phyloP scores from a whole-genome alignment of 1,140 invertebrate genomes.

The Lasioglossum baleicum region DNA sequence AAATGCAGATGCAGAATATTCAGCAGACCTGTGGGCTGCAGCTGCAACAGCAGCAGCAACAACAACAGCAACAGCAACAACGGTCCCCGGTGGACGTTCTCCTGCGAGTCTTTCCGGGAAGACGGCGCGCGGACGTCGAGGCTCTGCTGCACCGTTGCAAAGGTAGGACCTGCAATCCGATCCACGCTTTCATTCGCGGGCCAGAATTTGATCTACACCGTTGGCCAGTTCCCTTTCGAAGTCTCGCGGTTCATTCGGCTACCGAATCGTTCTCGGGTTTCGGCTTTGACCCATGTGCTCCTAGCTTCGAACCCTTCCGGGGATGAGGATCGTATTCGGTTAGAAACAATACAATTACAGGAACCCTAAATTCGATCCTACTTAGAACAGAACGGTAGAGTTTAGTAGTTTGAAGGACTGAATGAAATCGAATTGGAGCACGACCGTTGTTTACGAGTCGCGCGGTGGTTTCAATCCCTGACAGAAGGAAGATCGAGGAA shows the following conservation, averaged over 20 bases:
- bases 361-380: no score
- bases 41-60: constrained; percentile 72
- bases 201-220: constrained; percentile 12
- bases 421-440: no score
- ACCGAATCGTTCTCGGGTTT: constrained; percentile 27
- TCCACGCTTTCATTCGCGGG: constrained; percentile 20
- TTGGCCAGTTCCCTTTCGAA: neutral
- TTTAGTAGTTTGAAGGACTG: neutral
- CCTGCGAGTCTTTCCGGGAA: constrained; percentile 90
- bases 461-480: no score
- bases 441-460: no score
- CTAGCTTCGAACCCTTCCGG: neutral
- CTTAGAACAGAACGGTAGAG: neutral
- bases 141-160: constrained; percentile 85
- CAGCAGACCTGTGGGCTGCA: constrained; percentile 73
- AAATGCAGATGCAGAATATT: constrained; percentile 77
- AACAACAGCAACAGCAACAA: constrained; percentile 73
- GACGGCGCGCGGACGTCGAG: constrained; percentile 91
- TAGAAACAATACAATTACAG: no score
- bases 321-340: neutral
- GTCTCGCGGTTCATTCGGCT: neutral
- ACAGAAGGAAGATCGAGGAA: no score
- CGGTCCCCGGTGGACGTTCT: constrained; percentile 88
- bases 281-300: neutral
- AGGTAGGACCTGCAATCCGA: constrained; percentile 76